Percentiles rank a stretch among this genome's conserved stretches.
These are phyloP conservation scores for Nebria salina DNA, from an alignment of 2,888 invertebrate species.

Conservation along the genomic window DNA sequence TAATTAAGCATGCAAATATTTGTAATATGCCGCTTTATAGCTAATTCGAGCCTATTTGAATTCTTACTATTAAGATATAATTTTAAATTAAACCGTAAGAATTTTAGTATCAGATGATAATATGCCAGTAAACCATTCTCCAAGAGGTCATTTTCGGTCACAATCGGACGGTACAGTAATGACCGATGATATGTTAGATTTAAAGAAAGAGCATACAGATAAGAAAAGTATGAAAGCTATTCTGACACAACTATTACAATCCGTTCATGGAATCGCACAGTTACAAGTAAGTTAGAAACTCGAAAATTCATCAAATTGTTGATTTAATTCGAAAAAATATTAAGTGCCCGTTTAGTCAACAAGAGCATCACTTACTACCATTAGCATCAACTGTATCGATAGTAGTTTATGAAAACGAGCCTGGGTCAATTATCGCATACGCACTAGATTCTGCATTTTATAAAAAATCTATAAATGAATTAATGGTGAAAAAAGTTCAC, in stretches of 20 bases:
- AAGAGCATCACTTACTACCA: constrained; percentile 77
- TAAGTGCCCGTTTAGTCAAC: constrained; percentile 69
- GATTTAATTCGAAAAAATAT: constrained; percentile 49
- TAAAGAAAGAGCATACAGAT: constrained; percentile 62
- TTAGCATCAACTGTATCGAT: constrained; percentile 69
- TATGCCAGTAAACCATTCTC: constrained; percentile 49
- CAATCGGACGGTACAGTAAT: constrained; percentile 61
- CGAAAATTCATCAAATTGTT: constrained; percentile 8
- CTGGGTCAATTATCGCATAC: constrained; percentile 87
- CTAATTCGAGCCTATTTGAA: no score
- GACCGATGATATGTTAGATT: constrained; percentile 56
- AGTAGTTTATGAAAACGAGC: constrained; percentile 82
- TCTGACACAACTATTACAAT: constrained; percentile 73
- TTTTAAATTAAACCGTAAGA: no score
- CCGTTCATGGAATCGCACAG: constrained; percentile 62
- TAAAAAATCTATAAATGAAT: constrained; percentile 68
- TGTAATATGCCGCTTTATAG: no score
- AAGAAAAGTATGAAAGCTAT: constrained; percentile 75
- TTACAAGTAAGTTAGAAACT: constrained; percentile 57
- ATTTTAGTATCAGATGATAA: constrained; percentile 42
- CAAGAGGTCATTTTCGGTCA: constrained; percentile 61
- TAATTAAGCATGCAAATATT: background rate
- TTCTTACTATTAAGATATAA: no score
- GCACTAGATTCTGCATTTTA: constrained; percentile 79
- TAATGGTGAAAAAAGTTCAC: constrained; percentile 52